Evolutionary conservation across 2,113 vertebrate species (phyloP).

Genomic region (Tringa solitaria): DNA sequence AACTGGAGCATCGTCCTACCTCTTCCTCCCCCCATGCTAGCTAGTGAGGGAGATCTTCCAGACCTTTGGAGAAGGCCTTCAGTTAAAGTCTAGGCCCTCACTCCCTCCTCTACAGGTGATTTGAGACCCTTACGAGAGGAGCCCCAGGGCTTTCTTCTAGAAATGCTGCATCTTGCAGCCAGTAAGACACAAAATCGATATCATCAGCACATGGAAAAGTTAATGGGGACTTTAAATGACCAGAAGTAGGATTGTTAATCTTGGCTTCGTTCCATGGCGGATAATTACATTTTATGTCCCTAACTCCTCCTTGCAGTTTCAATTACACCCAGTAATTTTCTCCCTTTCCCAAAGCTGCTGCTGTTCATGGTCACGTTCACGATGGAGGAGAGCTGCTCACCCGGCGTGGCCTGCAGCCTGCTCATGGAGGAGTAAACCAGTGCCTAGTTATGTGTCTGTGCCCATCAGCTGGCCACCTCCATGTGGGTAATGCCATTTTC

Average conservation of each 20-base stretch:
- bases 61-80: background rate
- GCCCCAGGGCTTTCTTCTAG: background rate
- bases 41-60: background rate
- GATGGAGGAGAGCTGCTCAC: background rate
- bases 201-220: background rate
- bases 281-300: conserved; percentile 38
- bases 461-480: background rate
- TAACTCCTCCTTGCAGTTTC: conserved; percentile 47
- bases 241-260: conserved; percentile 16
- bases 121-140: background rate
- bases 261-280: background rate
- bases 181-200: background rate
- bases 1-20: background rate
- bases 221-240: conserved; percentile 19
- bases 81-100: background rate
- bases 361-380: background rate
- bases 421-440: background rate
- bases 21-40: background rate
- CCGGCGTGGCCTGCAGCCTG: accelerated
- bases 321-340: conserved; percentile 38
- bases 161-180: background rate
- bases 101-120: background rate
- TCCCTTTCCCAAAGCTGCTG: conserved; percentile 10
- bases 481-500: background rate
- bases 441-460: background rate